These are phyloP conservation scores for Leuciscus waleckii DNA, from an alignment of 2,797 vertebrate genomes.

Conservation along the genomic window DNA sequence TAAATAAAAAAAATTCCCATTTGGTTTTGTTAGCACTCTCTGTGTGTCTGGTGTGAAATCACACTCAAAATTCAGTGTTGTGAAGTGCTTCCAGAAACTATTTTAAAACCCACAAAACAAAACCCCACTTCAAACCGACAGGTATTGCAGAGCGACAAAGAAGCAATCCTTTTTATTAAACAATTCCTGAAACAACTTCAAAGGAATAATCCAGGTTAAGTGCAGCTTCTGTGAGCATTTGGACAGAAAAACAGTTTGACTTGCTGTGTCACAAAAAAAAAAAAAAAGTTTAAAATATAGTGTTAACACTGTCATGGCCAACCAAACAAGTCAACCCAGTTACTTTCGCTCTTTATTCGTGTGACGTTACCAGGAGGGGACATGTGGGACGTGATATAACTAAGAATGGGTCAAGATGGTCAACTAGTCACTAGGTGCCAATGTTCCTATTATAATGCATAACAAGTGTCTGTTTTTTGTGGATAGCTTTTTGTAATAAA, in stretches of 20 bases:
- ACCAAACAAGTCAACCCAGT: not conserved
- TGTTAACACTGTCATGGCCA: not conserved
- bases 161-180: not conserved
- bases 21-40: slow-evolving; percentile 11
- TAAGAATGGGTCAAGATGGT: not conserved
- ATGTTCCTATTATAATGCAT: not conserved
- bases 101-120: slow-evolving; percentile 29
- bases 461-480: not conserved
- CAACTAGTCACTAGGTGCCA: not conserved
- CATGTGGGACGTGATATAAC: not conserved
- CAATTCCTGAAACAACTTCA: not conserved
- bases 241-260: not conserved
- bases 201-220: not conserved
- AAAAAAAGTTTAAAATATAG: not conserved
- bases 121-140: not conserved
- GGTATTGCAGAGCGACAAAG: not conserved
- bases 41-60: slow-evolving; percentile 14
- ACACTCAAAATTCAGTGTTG: slow-evolving; percentile 6
- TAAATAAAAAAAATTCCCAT: not conserved
- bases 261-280: not conserved
- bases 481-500: not conserved
- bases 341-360: not conserved
- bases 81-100: slow-evolving; percentile 15
- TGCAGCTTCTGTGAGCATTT: not conserved
- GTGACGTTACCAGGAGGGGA: not conserved